Evolutionary conservation across 2,797 vertebrate genomes (phyloP), one percentile per base, ranked within the genome.

Genomic region (Thripadectes ignobilis): DNA sequence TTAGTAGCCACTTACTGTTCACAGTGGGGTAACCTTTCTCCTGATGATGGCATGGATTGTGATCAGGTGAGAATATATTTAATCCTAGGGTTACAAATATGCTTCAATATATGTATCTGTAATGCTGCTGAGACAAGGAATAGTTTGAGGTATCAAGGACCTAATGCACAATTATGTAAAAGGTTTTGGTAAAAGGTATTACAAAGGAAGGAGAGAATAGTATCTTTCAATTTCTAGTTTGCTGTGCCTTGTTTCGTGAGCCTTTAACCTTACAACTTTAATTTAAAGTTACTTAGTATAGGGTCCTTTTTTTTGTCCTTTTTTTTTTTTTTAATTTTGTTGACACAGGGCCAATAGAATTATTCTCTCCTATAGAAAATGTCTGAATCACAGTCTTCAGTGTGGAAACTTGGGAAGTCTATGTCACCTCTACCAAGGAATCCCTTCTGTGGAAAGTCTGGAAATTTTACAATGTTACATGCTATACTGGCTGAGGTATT

Each of bases 361-460:
- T 78, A 78, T 43, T 84, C 24, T 59, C 36, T 66, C 73, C 32
- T 54, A 75, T 54, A 75, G 66, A 59, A 91, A 84, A 84, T 43
- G 15, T 88, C 67, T 94, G 92, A 94, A 95, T 88, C 82, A 81
- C 8, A 59, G 67, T 52, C 67, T 88, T 88, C 66, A 46, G 1
- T 58, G 43, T 90, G 74, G 67, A 90, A 93, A 92, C 61, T 77
- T 0, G 4, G 68, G 73, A 88, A 92, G 22, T 30, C 36, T 39
- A 78, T 82, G 67, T 79, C 85, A 95, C 91, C 92, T 96, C 93
- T 93, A 93, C 83, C 66, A 88, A 92, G 45, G 83, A 91, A 79
- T 84, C 52, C 38, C 34, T 93, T 76, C 83, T 62, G 66, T 71
- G 63, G 85, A 96, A 93, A 93, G 63, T 92, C 85, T 88, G 55